phyloP scores from a whole-genome alignment of 2,113 vertebrate genomes.

The Podiceps cristatus region DNA sequence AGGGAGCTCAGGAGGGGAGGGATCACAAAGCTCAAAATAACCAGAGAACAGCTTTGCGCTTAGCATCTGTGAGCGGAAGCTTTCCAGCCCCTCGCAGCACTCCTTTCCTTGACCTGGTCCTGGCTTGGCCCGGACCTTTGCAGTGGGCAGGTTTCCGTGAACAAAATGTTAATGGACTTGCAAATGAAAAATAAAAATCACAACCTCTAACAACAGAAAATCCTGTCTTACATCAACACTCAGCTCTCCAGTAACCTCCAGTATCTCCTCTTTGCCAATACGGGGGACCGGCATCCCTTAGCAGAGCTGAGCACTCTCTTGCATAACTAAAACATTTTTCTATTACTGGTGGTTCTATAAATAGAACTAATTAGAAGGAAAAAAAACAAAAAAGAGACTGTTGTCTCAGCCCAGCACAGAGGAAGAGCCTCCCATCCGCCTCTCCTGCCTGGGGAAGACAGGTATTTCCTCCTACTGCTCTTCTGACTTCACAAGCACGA shows the following conservation, averaged over 20 bases:
- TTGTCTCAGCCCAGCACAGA: background rate
- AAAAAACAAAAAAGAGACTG: background rate
- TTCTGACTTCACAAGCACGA: background rate
- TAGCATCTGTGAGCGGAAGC: background rate
- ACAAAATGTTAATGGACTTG: background rate
- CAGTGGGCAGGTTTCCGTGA: background rate
- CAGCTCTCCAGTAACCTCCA: background rate
- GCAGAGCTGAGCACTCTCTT: background rate
- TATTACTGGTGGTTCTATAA: background rate
- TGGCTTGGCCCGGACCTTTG: background rate
- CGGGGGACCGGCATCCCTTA: background rate
- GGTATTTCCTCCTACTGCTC: background rate
- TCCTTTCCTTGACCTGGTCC: background rate
- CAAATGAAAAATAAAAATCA: background rate
- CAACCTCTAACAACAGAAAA: background rate
- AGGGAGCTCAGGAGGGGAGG: background rate
- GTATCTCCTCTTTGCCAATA: background rate
- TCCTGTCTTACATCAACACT: background rate
- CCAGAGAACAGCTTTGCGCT: background rate
- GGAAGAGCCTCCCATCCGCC: background rate
- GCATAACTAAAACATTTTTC: background rate
- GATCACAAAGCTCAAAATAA: background rate
- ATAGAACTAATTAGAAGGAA: background rate
- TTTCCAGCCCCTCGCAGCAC: background rate
- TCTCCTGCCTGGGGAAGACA: background rate